Base-by-base conservation (phyloP, 2,888 invertebrate species). In the Elmis aenea region DNA sequence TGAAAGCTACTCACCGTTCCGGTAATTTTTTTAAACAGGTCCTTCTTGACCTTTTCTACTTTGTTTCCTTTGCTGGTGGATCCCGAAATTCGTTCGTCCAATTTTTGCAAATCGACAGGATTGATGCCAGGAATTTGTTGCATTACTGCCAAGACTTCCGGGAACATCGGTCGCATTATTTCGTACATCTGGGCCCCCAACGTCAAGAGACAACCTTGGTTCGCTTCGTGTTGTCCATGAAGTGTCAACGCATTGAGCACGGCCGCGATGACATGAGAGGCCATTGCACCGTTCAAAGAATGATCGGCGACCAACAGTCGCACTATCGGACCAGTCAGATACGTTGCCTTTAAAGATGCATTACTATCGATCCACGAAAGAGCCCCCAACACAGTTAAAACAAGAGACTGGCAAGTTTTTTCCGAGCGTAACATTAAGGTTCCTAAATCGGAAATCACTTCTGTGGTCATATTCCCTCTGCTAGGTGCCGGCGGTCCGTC, bases 221-320 rank as follows among this genome's bases (percentile, higher is more conserved):
- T 88, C 6, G 85, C 81, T 55, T 93, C 93, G 62, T 93, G 92
- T 59, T 92, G 88, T 0, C 94, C 94, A 60, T 93, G 90, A 42
- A 83, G 71, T 46, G 89, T 84, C 43, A 94, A 73, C 27, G 89
- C 91, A 49, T 67, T 64, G 23, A 67, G 48, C 46, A 89, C 80
- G 2, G 85, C 81, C 0, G 81, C 79, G 66, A 91, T 81, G 26
- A 89, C 81, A 52, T 85, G 79, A 0, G 76, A 72, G 1, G 84
- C 84, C 65, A 83, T 77, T 46, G 76, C 78, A 45, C 75, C 75
- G 49, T 73, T 79, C 50, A 85, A 66, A 55, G 76, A 72, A 53
- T 75, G 75, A 53, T 80, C 79, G 1, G 71, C 64, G 21, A 81
- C 76, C 40, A 88, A 68, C 55, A 78, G 79, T 47, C 77, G 76